Base-by-base conservation (phyloP, 2,113 vertebrate genomes). In the Burhinus bistriatus region DNA sequence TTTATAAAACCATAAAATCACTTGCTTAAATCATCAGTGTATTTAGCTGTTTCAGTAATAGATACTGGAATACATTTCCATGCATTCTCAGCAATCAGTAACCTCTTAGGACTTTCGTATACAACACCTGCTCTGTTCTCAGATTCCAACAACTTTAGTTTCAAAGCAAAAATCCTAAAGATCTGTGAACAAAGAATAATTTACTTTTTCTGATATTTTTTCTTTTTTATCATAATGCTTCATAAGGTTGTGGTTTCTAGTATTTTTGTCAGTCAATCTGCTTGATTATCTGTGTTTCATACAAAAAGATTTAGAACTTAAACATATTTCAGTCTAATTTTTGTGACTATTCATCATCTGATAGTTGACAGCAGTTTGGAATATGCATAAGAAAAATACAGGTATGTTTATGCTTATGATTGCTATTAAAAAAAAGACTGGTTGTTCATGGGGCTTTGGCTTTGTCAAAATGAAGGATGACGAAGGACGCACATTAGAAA, bases 1-100 rank as follows among this genome's bases (percentile, higher is more conserved):
- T 84, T 95, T 92, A 72, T 82, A 92, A 94, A 95, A 91, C 36
- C 57, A 79, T 82, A 89, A 94, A 94, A 97, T 85, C 54, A 62
- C 69, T 94, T 88, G 12, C 9, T 68, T 86, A 92, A 92, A 89
- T 86, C 51, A 87, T 79, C 57, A 49, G 42, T n/a, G 51, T 83
- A 57, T 93, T 95, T 82, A 94, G 44, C 36, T 89, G 12, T 76
- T 89, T 91, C 73, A 73, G 21, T 89, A 72, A 61, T 52, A 91
- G 89, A 22, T 75, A 85, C 25, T 51, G 58, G 45, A 95, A 72
- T 58, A 45, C 13, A 87, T 91, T 95, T 95, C 87, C 52, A 68
- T 68, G 68, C 16, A 51, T 71, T 65, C 51, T 77, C 26, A 68
- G 42, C 19, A 58, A 76, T 61, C 61, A 80, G 58, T 82, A 42